Evolutionary conservation across 2,888 invertebrate species (phyloP), one percentile per base, ranked within the genome.

Genomic region (Orthosia gothica): DNA sequence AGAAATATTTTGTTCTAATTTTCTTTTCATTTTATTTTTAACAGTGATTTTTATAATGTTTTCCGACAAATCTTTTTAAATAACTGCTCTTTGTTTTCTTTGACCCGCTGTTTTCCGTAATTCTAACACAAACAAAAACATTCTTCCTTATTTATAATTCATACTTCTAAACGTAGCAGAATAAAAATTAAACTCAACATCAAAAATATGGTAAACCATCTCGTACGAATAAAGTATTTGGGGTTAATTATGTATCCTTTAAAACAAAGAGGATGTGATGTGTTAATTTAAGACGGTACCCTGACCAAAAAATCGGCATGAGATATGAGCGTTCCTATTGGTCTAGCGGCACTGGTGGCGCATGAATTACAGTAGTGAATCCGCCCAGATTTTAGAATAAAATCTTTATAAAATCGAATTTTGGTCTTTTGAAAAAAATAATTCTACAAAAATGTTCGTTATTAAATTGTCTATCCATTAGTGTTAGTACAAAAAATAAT

Each of bases 191-290:
- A 50, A 50, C n/a, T 23, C 52, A n/a, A 20, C 65, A 32, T 52
- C 32, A 68, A 52, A 58, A 40, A 52, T 58, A 47, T 52, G 77
- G 45, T 58, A 47, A 67, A 67, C 58, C 68, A 23, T 32, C 20
- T 47, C 18, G 15, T 54, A 26, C 15, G 54, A 23, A 76, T 40
- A 26, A 66, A 76, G 66, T 50, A 23, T 45, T 61, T 26, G 18
- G 5, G 20, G 50, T 26, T 73, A 62, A 73, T 79, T 72, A 62
- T 57, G 7, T 59, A 47, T 52, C 47, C 57, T 62, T 47, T 62
- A 18, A 52, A 62, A 62, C 59, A 77, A 64, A 59, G 71, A 15
- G 40, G 12, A 50, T 15, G 52, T 62, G 57, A 20, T 49, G 50
- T 74, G 62, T 49, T 67, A 40, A 79, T 79, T 58, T 62, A n/a